Base-by-base conservation (phyloP, 2,888 invertebrate genomes). In the Diabrotica balteata region DNA sequence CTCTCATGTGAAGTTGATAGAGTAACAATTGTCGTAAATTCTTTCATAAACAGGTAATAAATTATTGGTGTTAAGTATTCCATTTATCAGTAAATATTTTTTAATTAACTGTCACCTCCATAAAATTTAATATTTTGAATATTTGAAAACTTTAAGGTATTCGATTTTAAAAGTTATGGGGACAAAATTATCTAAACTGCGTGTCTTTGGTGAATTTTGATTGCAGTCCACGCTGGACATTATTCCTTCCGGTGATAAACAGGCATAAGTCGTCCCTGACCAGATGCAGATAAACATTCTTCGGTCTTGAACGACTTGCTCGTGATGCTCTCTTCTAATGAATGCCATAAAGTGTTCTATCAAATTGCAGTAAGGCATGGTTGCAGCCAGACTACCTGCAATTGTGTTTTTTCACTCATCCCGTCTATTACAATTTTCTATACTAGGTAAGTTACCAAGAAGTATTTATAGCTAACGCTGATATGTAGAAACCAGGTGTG, bases 301-400 rank as follows among this genome's bases (percentile, higher is more conserved):
- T 66, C 74, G 71, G 70, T 74, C 68, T 73, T 70, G 71, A 75
- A 75, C 71, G 73, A 66, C 71, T 73, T 67, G 62, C 63, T 78
- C 78, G 78, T 79, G 77, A 78, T 77, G 75, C 75, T 75, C 72
- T 68, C 69, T 72, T 78, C 77, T 79, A 78, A 79, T 79, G 78
- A 77, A 78, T 69, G 74, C 77, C 76, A 79, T 79, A 78, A 79
- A 78, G 73, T 78, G 76, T 75, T 75, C 75, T 73, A 75, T 77
- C 76, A 76, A 77, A 77, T 78, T 75, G 76, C 73, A 61, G 71
- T 58, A 60, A 62, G 75, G 69, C 64, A 64, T 51, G 54, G 57
- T 62, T 66, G 70, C 66, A 64, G 66, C 63, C 60, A 63, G 66
- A 70, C 70, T 73, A 69, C 71, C 66, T 60, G 67, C 72, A 70